A percentile compares a stretch with the other conserved stretches of the same genome.
Conservation (phyloP, 2,113 vertebrate genomes). For the Hyaena hyaena region DNA sequence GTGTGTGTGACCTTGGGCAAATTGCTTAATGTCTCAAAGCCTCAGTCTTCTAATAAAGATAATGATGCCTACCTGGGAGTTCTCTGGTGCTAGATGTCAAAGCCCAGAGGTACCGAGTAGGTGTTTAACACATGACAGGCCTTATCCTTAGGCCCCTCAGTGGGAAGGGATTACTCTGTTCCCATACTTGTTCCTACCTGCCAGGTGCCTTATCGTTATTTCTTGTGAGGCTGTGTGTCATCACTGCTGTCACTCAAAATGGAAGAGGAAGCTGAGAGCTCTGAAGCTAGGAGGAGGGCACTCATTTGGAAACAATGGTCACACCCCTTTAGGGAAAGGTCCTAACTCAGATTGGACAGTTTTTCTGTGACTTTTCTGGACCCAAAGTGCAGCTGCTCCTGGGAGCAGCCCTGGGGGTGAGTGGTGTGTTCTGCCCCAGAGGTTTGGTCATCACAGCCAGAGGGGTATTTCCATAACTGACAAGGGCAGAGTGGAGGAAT, state of each 20-base stretch:
- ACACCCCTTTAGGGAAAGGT: slow-evolving; percentile 40
- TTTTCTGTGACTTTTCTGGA: slow-evolving; percentile 51
- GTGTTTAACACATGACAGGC: neutral
- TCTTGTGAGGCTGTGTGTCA: neutral
- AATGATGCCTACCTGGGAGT: neutral
- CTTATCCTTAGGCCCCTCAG: neutral
- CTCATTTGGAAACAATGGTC: slow-evolving; percentile 68
- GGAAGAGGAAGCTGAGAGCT: slow-evolving; percentile 70
- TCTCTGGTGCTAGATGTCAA: neutral
- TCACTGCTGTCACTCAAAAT: slow-evolving; percentile 21
- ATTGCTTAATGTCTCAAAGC: neutral
- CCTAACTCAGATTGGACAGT: slow-evolving; percentile 8
- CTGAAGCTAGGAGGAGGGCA: neutral
- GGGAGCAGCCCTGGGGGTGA: neutral
- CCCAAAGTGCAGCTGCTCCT: neutral
- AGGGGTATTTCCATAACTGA: neutral
- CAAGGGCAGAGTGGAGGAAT: neutral
- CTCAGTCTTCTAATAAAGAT: neutral
- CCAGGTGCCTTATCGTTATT: neutral
- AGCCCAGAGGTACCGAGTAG: neutral
- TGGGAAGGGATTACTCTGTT: neutral
- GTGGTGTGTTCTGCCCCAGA: neutral
- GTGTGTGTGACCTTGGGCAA: neutral
- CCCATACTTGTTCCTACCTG: neutral
- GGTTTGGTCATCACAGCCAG: neutral